These are phyloP conservation scores for Desmophyllum pertusum DNA, from an alignment of 92 coral and sea anemone genomes.

Conservation along the genomic window DNA sequence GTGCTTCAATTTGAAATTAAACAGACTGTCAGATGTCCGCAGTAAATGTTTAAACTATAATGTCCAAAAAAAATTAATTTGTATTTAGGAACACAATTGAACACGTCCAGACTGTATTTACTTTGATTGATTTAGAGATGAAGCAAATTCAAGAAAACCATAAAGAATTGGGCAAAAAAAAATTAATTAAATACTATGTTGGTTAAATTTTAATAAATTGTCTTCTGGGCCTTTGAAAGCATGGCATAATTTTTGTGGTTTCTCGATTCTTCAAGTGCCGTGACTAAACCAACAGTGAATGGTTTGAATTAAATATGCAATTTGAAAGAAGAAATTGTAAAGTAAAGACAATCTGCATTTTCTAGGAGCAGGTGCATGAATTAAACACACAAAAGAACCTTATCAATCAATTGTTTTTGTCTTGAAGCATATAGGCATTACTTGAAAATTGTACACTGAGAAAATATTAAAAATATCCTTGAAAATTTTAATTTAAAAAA, in stretches of 20 bases:
- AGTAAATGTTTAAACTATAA: constrained; percentile 12
- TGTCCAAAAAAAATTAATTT: constrained; percentile 32
- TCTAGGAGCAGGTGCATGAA: constrained; percentile 11
- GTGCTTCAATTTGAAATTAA: constrained; percentile 29
- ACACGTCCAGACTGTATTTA: background rate
- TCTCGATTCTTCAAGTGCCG: background rate
- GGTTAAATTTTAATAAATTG: constrained; percentile 24
- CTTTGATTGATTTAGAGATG: constrained; percentile 13
- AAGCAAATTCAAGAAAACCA: constrained; percentile 8
- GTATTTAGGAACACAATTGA: constrained; percentile 17
- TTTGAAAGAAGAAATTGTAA: background rate
- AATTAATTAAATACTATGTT: background rate
- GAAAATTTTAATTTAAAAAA: constrained; percentile 11
- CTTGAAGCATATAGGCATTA: background rate
- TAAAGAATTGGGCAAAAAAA: constrained; percentile 1
- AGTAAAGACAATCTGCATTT: background rate
- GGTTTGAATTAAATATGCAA: constrained; percentile 19
- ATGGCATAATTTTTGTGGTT: background rate
- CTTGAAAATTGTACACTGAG: background rate
- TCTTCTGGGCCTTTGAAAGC: background rate
- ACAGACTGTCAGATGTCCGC: background rate
- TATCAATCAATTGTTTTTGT: constrained; percentile 5
- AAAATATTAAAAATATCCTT: background rate
- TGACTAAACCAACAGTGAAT: background rate
- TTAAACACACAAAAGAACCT: constrained; percentile 26